phyloP scores from a whole-genome alignment of 2,888 invertebrate species.

The Caenorhabditis angaria region DNA sequence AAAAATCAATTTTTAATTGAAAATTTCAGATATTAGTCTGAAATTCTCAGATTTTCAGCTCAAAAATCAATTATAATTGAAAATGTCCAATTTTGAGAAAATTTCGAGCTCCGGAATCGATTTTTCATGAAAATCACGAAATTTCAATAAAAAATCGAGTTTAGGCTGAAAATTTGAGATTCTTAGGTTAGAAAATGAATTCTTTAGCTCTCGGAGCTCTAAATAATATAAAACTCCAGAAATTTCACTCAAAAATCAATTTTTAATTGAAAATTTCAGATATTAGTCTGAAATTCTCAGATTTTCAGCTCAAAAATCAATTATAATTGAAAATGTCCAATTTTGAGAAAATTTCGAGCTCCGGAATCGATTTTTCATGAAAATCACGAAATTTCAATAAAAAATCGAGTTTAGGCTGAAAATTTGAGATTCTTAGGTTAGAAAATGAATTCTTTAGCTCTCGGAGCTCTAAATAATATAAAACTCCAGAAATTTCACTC shows the following conservation, averaged over 20 bases:
- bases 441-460: too few relatives aligned
- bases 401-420: background rate
- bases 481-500: background rate
- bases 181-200: too few relatives aligned
- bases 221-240: too few relatives aligned
- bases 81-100: background rate
- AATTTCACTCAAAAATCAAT: background rate
- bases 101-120: background rate
- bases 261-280: background rate
- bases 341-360: background rate
- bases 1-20: background rate
- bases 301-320: background rate
- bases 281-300: background rate
- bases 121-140: too few relatives aligned
- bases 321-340: background rate
- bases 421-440: background rate
- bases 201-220: too few relatives aligned
- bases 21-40: background rate
- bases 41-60: background rate
- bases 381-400: too few relatives aligned
- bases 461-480: too few relatives aligned
- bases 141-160: too few relatives aligned
- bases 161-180: background rate
- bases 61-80: too few relatives aligned
- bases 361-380: background rate